Conservation (phyloP, 1,140 invertebrate genomes). For the Lerema accius region DNA sequence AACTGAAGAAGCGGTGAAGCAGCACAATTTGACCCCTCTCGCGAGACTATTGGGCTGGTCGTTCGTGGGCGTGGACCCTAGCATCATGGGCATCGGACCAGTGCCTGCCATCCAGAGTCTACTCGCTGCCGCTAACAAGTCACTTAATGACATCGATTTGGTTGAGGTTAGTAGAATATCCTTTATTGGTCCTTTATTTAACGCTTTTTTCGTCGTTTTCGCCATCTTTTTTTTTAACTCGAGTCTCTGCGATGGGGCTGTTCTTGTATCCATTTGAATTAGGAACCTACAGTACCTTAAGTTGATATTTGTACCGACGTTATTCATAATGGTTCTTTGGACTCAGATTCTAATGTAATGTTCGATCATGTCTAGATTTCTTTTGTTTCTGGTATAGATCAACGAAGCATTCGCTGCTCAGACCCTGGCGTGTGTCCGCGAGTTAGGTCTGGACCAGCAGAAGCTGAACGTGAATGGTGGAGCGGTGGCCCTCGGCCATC, state of each 20-base stretch:
- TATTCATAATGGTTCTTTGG: too few species aligned
- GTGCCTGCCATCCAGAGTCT: constrained; percentile 95
- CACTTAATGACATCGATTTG: constrained; percentile 94
- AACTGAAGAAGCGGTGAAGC: constrained; percentile 93
- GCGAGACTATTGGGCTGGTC: constrained; percentile 90
- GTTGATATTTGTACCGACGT: too few species aligned
- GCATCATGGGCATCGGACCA: constrained; percentile 96
- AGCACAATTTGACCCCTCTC: constrained; percentile 91
- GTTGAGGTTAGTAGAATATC: constrained; percentile 89
- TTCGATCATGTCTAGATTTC: neutral
- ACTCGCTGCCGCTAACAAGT: constrained; percentile 88
- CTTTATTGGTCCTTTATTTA: too few species aligned
- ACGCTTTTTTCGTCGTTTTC: too few species aligned
- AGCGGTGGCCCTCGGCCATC: constrained; percentile 98
- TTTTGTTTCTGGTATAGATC: constrained; percentile 84
- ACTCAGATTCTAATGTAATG: too few species aligned
- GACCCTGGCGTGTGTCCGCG: constrained; percentile 92
- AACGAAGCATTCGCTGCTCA: constrained; percentile 99
- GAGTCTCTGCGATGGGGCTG: too few species aligned
- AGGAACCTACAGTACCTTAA: too few species aligned
- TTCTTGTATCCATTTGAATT: too few species aligned
- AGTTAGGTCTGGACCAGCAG: constrained; percentile 91
- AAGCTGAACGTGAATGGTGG: constrained; percentile 98
- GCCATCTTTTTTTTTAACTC: neutral
- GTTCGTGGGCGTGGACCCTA: constrained; percentile 92